phyloP scores from a whole-genome alignment of 2,888 invertebrate genomes.

The Zaprionus obscuricornis region DNA sequence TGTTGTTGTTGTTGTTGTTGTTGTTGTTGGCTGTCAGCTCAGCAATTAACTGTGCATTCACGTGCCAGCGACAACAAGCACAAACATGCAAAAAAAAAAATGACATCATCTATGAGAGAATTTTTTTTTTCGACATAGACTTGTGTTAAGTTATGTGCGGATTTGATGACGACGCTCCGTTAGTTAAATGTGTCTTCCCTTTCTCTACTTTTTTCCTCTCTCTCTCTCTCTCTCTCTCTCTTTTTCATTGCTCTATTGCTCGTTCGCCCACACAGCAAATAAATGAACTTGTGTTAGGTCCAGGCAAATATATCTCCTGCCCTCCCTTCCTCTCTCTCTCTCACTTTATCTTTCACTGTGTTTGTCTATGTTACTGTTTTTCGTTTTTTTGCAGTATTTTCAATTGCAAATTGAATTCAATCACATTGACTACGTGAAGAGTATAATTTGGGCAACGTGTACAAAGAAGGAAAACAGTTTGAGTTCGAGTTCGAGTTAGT shows the following conservation, averaged over 20 bases:
- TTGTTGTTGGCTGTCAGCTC: slow-evolving; percentile 13
- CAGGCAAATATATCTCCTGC: no score
- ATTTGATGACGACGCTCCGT: no score
- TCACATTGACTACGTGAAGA: no score
- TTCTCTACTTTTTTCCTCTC: no score
- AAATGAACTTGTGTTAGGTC: no score
- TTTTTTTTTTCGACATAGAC: not conserved
- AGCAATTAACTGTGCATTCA: slow-evolving; percentile 65
- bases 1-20: not conserved
- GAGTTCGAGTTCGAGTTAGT: slow-evolving; percentile 7
- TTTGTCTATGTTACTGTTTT: not conserved
- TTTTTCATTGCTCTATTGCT: no score
- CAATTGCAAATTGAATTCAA: slow-evolving; percentile 79
- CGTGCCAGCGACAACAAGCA: slow-evolving; percentile 42
- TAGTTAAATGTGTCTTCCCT: no score
- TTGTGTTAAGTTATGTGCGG: no score
- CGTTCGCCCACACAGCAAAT: no score
- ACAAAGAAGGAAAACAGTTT: slow-evolving; percentile 23
- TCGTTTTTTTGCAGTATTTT: slow-evolving; percentile 48
- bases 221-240: no score
- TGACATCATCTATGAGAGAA: slow-evolving; percentile 54
- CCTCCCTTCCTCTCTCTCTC: no score
- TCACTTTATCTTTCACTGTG: no score
- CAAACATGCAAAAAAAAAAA: slow-evolving; percentile 19
- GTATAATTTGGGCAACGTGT: slow-evolving; percentile 61